Conservation (phyloP, 2,113 vertebrate genomes). For the Monopterus albus region DNA sequence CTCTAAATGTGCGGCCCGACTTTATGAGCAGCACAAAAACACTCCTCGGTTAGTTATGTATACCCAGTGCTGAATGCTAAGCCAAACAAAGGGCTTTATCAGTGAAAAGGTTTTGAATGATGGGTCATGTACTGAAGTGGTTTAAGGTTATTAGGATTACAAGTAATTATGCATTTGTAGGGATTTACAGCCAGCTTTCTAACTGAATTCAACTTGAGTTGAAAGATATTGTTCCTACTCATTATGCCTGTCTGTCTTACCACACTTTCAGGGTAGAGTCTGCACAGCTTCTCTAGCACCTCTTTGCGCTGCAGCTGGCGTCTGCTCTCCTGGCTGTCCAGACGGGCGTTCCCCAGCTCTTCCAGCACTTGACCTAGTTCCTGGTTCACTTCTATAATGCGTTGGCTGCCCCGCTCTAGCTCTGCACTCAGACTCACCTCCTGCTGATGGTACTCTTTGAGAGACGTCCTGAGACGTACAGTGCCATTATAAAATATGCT, state of each 20-base stretch:
- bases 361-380: slow-evolving; percentile 82
- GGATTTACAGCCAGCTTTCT: neutral
- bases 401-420: slow-evolving; percentile 77
- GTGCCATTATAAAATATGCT: neutral
- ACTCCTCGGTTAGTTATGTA: no score
- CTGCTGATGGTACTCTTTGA: slow-evolving; percentile 82
- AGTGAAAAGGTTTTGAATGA: no score
- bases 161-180: no score
- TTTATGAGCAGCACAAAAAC: neutral
- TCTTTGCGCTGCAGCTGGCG: slow-evolving; percentile 87
- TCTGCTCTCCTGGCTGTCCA: slow-evolving; percentile 89
- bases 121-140: neutral
- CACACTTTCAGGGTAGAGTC: slow-evolving; percentile 88
- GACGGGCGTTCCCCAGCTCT: slow-evolving; percentile 87
- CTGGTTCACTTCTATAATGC: slow-evolving; percentile 84
- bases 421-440: slow-evolving; percentile 82
- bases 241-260: slow-evolving; percentile 74
- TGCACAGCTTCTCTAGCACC: slow-evolving; percentile 85
- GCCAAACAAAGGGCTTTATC: no score
- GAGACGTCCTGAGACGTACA: slow-evolving; percentile 73
- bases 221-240: neutral
- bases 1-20: neutral
- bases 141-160: no score
- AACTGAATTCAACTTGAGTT: neutral
- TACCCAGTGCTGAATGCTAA: neutral